Conservation (phyloP, 2,113 vertebrate species). For the Uria lomvia region DNA sequence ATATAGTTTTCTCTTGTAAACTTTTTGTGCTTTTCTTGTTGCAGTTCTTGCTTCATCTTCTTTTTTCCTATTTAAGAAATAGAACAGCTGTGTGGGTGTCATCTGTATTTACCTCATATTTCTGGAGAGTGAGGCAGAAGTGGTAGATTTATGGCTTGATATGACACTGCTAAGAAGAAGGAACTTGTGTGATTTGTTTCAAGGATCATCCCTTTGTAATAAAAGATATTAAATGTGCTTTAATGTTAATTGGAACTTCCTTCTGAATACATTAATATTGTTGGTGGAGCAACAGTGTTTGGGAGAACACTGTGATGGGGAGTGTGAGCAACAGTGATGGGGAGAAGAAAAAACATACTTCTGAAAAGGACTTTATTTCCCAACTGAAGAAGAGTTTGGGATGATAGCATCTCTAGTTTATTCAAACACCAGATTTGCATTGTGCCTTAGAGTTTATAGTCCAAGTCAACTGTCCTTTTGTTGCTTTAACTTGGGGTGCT, state of each 20-base stretch:
- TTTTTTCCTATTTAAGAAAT: not conserved
- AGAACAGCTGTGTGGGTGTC: not conserved
- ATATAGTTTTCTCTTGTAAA: not conserved
- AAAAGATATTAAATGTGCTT: not conserved
- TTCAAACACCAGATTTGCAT: not conserved
- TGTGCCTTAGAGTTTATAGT: not conserved
- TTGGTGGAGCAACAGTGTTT: not conserved
- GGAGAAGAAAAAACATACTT: not conserved
- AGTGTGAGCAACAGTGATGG: too few relatives aligned
- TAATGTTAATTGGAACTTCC: not conserved
- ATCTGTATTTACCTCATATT: not conserved
- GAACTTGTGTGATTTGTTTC: not conserved
- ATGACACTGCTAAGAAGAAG: not conserved
- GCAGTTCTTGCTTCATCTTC: not conserved
- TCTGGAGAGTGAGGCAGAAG: not conserved
- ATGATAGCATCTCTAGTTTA: not conserved
- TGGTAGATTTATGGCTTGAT: not conserved
- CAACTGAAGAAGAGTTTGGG: not conserved
- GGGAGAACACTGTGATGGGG: too few relatives aligned
- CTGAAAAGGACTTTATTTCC: not conserved
- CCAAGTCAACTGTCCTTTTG: not conserved
- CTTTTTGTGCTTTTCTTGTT: not conserved
- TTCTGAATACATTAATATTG: not conserved
- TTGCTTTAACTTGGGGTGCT: not conserved
- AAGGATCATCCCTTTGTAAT: not conserved